Conservation (phyloP, 23 tunicate species). For the Clavelina lepadiformis region DNA sequence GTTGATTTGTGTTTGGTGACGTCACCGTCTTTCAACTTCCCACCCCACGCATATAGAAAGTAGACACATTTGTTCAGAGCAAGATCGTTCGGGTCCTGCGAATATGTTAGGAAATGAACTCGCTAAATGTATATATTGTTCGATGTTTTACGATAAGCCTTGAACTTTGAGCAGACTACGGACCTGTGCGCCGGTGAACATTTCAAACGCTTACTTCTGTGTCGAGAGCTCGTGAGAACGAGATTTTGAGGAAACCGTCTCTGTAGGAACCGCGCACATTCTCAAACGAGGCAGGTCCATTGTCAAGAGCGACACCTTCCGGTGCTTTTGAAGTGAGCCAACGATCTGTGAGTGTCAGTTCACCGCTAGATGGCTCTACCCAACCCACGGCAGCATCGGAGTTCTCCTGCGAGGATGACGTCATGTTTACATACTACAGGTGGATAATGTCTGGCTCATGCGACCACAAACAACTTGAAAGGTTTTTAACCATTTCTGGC, state of each 20-base stretch:
- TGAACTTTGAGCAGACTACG: no score
- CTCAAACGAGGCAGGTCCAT: constrained; percentile 17
- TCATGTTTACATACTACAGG: background rate
- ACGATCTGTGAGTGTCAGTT: constrained; percentile 56
- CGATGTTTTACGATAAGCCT: no score
- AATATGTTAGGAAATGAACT: no score
- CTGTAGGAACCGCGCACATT: constrained; percentile 8
- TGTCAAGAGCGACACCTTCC: constrained; percentile 53
- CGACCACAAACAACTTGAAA: background rate
- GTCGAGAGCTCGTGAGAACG: constrained; percentile 25
- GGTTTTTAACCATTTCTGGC: constrained; percentile 43
- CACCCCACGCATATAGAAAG: constrained; percentile 55
- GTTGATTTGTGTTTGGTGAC: constrained; percentile 20
- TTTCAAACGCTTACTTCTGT: constrained; percentile 37
- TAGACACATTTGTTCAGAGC: constrained; percentile 25
- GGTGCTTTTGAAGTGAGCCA: constrained; percentile 24
- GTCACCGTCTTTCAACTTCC: constrained; percentile 18
- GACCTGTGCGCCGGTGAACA: no score
- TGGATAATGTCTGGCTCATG: background rate
- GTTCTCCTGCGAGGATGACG: constrained; percentile 1
- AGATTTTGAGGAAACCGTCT: constrained; percentile 29
- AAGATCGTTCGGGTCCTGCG: constrained; percentile 32
- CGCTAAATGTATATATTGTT: no score
- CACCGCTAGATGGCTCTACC: constrained; percentile 38
- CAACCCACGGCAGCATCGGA: constrained; percentile 23